Conservation (phyloP, 2,888 invertebrate species). For the Plebejus melissa region DNA sequence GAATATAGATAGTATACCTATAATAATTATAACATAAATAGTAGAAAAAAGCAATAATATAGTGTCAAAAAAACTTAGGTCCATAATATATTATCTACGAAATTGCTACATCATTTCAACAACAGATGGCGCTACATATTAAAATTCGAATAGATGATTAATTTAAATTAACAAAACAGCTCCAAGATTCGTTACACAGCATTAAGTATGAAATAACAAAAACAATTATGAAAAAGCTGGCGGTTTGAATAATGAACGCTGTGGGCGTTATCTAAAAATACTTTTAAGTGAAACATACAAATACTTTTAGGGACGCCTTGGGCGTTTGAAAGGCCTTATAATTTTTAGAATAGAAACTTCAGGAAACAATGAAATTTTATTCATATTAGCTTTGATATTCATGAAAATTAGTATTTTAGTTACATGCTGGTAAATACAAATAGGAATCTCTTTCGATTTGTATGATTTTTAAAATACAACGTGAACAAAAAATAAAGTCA, state of each 20-base stretch:
- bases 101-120: background rate
- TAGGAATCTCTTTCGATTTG: too few species aligned
- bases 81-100: background rate
- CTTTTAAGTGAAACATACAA: slow-evolving; percentile 14
- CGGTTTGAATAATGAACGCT: background rate
- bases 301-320: slow-evolving; percentile 5
- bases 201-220: slow-evolving; percentile 12
- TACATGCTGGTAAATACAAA: too few species aligned
- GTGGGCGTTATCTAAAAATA: slow-evolving; percentile 6
- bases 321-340: background rate
- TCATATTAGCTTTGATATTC: too few species aligned
- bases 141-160: background rate
- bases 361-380: background rate
- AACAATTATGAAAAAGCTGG: background rate
- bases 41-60: too few species aligned
- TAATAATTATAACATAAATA: too few species aligned
- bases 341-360: slow-evolving; percentile 1
- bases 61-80: background rate
- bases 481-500: too few species aligned
- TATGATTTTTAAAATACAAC: too few species aligned
- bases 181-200: background rate
- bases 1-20: too few species aligned
- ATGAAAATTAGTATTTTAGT: too few species aligned
- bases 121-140: background rate
- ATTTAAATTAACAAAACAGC: background rate